Conservation (phyloP, 2,888 invertebrate genomes). For the Atrina japonica region DNA sequence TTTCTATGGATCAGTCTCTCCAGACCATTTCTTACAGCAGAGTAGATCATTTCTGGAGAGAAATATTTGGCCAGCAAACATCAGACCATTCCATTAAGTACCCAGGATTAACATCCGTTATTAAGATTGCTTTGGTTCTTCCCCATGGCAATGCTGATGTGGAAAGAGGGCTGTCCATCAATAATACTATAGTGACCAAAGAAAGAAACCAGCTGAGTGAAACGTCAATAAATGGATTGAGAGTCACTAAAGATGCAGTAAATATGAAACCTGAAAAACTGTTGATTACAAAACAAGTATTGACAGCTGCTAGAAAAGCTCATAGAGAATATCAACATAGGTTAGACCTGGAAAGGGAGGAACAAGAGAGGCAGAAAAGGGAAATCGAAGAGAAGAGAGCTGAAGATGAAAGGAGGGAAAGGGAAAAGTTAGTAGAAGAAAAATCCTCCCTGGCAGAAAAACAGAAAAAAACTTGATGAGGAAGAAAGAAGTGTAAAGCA, state of each 20-base stretch:
- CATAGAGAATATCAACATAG: too few species aligned
- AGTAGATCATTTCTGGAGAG: slow-evolving; percentile 41
- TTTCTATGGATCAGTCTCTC: neutral
- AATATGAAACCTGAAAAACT: neutral
- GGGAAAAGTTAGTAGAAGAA: neutral
- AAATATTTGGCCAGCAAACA: slow-evolving; percentile 36
- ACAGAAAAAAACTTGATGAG: neutral
- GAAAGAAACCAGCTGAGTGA: neutral
- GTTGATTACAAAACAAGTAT: neutral
- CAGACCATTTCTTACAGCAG: slow-evolving; percentile 9
- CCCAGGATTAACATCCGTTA: slow-evolving; percentile 22
- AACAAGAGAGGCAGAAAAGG: too few species aligned
- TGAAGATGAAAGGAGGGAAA: neutral
- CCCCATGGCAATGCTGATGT: slow-evolving; percentile 46
- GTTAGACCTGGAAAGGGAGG: neutral
- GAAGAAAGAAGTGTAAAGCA: neutral
- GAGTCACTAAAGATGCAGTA: slow-evolving; percentile 2
- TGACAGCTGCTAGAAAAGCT: too few species aligned
- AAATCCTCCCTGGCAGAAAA: neutral
- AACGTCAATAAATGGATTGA: neutral
- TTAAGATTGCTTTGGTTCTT: slow-evolving; percentile 32
- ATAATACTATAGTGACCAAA: neutral
- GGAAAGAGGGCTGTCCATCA: slow-evolving; percentile 29
- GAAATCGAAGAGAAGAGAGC: slow-evolving; percentile 2
- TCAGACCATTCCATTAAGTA: slow-evolving; percentile 29